Evolutionary conservation across 92 coral and sea anemone species (phyloP).

Genomic region (Actinostola sp.): DNA sequence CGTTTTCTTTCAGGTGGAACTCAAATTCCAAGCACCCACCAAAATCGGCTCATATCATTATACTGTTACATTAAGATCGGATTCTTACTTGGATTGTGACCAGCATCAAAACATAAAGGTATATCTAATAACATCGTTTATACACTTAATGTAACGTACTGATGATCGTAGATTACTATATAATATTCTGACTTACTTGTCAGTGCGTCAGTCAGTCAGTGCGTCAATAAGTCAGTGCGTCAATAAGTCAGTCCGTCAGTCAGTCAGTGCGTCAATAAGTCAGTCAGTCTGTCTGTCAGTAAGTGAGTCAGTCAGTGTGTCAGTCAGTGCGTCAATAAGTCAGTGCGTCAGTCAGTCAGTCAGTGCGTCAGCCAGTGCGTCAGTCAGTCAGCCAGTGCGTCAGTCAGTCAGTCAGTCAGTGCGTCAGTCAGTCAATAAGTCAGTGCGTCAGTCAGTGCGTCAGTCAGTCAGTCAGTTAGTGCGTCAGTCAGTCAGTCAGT

Average conservation of each 20-base stretch:
- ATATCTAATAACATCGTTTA: too few species aligned
- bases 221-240: not conserved
- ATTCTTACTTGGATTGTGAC: slow-evolving; percentile 87
- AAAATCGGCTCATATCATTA: slow-evolving; percentile 81
- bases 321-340: slow-evolving; percentile 2
- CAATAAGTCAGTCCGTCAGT: too few species aligned
- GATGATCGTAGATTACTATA: too few species aligned
- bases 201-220: slow-evolving; percentile 12
- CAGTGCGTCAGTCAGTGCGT: too few species aligned
- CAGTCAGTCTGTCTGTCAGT: slow-evolving; percentile 4
- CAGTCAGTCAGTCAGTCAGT: too few species aligned
- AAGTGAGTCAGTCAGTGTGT: not conserved
- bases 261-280: not conserved
- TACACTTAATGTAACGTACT: too few species aligned
- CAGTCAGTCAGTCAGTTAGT: too few species aligned
- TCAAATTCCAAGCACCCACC: slow-evolving; percentile 91
- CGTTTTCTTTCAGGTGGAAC: slow-evolving; percentile 63
- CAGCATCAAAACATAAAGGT: slow-evolving; percentile 87
- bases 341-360: slow-evolving; percentile 13
- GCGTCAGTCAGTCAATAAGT: too few species aligned
- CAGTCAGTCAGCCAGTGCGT: slow-evolving; percentile 6
- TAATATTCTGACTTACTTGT: too few species aligned
- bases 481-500: slow-evolving; percentile 7
- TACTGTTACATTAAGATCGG: slow-evolving; percentile 83
- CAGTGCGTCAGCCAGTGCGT: not conserved